phyloP scores from a whole-genome alignment of 2,113 vertebrate genomes.

The Todiramphus saurophagus region DNA sequence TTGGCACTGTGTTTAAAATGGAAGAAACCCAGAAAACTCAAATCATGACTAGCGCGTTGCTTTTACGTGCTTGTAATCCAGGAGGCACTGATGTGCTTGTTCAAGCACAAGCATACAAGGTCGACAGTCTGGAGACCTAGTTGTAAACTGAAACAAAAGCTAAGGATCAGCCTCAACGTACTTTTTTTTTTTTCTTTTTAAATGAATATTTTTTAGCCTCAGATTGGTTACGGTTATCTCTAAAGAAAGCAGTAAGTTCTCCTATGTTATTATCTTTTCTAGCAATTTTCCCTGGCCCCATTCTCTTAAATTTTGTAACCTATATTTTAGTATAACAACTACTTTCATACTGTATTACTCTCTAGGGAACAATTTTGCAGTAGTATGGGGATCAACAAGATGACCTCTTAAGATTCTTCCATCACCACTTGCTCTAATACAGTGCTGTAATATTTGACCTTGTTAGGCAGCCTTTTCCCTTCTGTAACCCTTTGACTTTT shows the following conservation, averaged over 20 bases:
- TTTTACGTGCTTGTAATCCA: background rate
- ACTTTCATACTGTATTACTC: constrained; percentile 39
- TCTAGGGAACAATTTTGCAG: constrained; percentile 31
- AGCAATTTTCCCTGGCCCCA: constrained; percentile 13
- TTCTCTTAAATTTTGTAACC: constrained; percentile 33
- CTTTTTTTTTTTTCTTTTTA: background rate
- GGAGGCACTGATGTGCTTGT: background rate
- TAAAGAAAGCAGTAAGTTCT: constrained; percentile 8
- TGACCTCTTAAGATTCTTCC: constrained; percentile 47
- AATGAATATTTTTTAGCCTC: background rate
- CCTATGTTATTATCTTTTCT: constrained; percentile 35
- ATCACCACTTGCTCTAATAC: constrained; percentile 53
- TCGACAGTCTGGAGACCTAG: background rate
- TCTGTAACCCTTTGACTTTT: constrained; percentile 21
- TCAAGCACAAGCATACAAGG: background rate
- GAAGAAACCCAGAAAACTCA: background rate
- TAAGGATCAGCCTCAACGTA: background rate
- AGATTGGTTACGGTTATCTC: background rate
- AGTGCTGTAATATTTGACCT: constrained; percentile 44
- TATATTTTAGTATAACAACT: constrained; percentile 14
- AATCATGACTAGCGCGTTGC: background rate
- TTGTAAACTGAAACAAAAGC: background rate
- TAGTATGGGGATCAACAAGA: constrained; percentile 36
- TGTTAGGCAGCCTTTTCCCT: background rate
- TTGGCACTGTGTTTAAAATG: background rate